phyloP scores from a whole-genome alignment of 2,797 vertebrate genomes.

The Martes flavigula region DNA sequence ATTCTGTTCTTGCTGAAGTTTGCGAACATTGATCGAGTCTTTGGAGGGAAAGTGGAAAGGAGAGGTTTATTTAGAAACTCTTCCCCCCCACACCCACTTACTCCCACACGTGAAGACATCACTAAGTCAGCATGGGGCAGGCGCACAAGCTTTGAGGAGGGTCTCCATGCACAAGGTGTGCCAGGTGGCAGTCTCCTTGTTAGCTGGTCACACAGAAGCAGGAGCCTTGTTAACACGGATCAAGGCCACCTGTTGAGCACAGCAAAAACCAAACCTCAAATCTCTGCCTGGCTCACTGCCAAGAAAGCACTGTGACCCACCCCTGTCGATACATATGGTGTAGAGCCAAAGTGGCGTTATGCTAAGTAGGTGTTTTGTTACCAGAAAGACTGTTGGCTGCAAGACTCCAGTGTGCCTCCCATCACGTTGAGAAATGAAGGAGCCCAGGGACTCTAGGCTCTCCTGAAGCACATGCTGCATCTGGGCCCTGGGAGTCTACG shows the following conservation, averaged over 20 bases:
- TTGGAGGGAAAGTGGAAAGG: neutral
- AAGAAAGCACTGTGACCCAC: conserved; percentile 63
- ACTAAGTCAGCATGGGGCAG: neutral
- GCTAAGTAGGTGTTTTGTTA: conserved; percentile 72
- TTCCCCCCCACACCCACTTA: neutral
- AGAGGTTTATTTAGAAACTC: neutral
- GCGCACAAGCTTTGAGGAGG: conserved; percentile 5
- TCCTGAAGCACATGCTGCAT: neutral
- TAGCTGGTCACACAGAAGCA: conserved; percentile 50
- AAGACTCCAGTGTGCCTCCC: conserved; percentile 43
- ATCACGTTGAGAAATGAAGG: neutral
- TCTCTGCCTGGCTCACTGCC: conserved; percentile 70
- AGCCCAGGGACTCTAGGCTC: conserved; percentile 32
- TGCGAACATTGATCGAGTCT: neutral
- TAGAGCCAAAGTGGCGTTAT: conserved; percentile 68
- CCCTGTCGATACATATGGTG: conserved; percentile 66
- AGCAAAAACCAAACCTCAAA: conserved; percentile 61
- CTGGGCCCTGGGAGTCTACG: neutral
- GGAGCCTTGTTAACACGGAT: conserved; percentile 37
- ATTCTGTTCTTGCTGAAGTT: neutral
- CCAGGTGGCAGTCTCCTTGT: conserved; percentile 31
- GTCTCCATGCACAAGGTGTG: neutral
- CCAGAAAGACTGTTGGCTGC: conserved; percentile 64
- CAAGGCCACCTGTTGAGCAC: conserved; percentile 70
- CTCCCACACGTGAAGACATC: neutral